Evolutionary conservation across 2,797 vertebrate species (phyloP).

Genomic region (Pempheris klunzingeri): DNA sequence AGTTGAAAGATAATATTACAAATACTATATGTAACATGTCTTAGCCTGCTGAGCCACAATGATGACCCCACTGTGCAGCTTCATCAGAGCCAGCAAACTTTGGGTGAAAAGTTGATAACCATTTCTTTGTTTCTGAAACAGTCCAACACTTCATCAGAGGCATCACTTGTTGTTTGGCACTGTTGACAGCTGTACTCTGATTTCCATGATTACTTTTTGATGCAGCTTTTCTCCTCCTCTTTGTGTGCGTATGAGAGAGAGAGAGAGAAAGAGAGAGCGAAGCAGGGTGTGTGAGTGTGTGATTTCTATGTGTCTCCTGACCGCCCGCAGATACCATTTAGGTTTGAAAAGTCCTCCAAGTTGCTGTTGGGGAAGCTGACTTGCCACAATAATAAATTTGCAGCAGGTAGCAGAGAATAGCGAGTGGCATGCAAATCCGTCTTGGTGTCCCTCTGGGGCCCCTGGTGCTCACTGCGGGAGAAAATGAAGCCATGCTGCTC

Average conservation of each 20-base stretch:
- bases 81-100: constrained; percentile 65
- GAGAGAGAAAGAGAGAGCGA: constrained; percentile 15
- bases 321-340: constrained; percentile 84
- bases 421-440: constrained; percentile 87
- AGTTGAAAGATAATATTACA: constrained; percentile 16
- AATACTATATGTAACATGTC: constrained; percentile 29
- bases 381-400: constrained; percentile 88
- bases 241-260: constrained; percentile 42
- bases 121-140: constrained; percentile 60
- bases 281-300: constrained; percentile 41
- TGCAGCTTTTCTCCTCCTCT: constrained; percentile 62
- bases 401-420: constrained; percentile 83
- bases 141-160: constrained; percentile 73
- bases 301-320: constrained; percentile 73
- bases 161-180: constrained; percentile 73
- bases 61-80: constrained; percentile 37
- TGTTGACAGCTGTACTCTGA: constrained; percentile 81
- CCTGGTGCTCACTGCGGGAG: constrained; percentile 69
- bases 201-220: constrained; percentile 82
- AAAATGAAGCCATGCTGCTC: constrained; percentile 83
- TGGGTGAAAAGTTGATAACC: constrained; percentile 67
- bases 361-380: constrained; percentile 85
- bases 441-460: constrained; percentile 87
- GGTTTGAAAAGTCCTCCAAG: constrained; percentile 83
- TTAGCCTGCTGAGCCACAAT: constrained; percentile 24